Conservation (phyloP, 2,797 vertebrate genomes). For the Myioborus miniatus region DNA sequence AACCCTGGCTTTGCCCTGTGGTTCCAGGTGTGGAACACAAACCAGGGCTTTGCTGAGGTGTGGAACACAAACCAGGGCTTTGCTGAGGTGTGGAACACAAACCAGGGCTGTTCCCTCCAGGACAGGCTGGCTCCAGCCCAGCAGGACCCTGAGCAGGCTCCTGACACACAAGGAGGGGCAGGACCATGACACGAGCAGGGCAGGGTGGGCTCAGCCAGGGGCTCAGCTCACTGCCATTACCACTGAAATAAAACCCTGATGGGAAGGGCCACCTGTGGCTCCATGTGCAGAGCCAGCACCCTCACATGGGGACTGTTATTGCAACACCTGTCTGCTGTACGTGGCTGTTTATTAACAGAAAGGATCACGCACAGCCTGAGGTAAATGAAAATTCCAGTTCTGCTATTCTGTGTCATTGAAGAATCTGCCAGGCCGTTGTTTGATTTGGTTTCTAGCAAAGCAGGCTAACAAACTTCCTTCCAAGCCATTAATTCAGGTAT, state of each 20-base stretch:
- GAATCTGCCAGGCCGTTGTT: not conserved
- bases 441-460: conserved; percentile 23
- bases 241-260: not conserved
- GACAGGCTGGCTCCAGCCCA: not conserved
- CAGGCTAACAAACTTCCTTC: conserved; percentile 29
- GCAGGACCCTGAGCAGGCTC: rapidly evolving
- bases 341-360: not conserved
- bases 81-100: rapidly evolving
- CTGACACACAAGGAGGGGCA: not conserved
- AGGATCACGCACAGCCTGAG: not conserved
- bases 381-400: not conserved
- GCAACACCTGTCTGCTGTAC: not conserved
- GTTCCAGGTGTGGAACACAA: too few species aligned
- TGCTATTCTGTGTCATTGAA: not conserved
- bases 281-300: rapidly evolving
- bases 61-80: too few species aligned
- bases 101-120: rapidly evolving
- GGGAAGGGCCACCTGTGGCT: not conserved
- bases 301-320: not conserved
- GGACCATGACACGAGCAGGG: not conserved
- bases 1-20: too few species aligned
- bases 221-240: not conserved
- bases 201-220: rapidly evolving
- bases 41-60: too few species aligned
- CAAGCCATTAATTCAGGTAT: conserved; percentile 38